Evolutionary conservation across 2,113 vertebrate genomes (phyloP), one percentile per base, ranked within the genome.

Genomic region (Stigmatopora argus): DNA sequence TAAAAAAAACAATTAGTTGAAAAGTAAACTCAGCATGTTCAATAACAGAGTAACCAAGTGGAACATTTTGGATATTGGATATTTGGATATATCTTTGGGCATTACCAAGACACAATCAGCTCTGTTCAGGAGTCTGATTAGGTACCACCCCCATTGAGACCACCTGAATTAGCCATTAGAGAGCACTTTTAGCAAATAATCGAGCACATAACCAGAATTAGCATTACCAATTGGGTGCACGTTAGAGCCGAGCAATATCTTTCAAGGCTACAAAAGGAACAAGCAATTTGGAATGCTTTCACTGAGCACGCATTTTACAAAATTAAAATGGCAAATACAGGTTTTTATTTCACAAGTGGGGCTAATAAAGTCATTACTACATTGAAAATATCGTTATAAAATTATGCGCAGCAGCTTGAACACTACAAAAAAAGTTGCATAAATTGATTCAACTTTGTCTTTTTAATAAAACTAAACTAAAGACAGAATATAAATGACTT

Each of bases 81-180:
- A 41, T 41, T 41, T 41, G 38, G 38, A 41, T 41, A 41, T 34
- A 60, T 69, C 23, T 61, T 62, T 8, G 19, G 57, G 49, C 53
- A 73, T 56, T 66, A 78, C 46, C 53, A 17, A 34, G 60, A 67
- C 52, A 62, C 46, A 69, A 71, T 66, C 64, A 73, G 0, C 62
- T 55, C 49, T 47, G 69, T 62, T 79, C 56, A 52, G 41, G 71
- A 83, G 78, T 77, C 41, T 62, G 74, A 80, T 81, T 71, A 81
- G 67, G 67, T 66, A 62, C 61, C 53, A 51, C 66, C 70, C 48
- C 62, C 65, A 69, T 80, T 26, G 66, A 62, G 82, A 80, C 77
- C 73, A 75, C 67, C 72, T 53, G 69, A 72, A 65, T 26, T 18
- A 52, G 38, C 64, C 64, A 53, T 62, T 19, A 58, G 70, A 66